Conservation (phyloP, 2,797 vertebrate species). For the Serranus cabrilla region DNA sequence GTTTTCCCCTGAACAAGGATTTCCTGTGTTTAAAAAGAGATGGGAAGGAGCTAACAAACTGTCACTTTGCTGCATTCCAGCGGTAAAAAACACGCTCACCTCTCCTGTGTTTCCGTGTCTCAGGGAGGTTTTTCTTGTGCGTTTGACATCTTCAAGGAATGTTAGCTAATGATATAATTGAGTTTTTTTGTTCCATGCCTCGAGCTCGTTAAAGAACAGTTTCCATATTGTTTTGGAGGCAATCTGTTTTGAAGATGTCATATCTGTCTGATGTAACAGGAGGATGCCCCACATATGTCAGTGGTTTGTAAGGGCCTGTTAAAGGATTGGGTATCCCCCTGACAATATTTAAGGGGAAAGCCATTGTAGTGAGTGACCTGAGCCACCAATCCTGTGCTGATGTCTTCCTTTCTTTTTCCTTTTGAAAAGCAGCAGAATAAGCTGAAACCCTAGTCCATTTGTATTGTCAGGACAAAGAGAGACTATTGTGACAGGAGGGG, state of each 20-base stretch:
- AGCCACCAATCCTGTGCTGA: conserved; percentile 82
- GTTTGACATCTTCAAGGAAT: conserved; percentile 28
- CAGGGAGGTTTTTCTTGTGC: conserved; percentile 15
- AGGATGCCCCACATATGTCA: conserved; percentile 65
- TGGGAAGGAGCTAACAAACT: conserved; percentile 39
- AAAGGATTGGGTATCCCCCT: conserved; percentile 60
- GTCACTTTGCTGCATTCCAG: conserved; percentile 54
- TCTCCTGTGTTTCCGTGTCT: conserved; percentile 36
- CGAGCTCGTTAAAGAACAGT: not conserved
- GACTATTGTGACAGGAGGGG: conserved; percentile 76
- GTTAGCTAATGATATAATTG: conserved; percentile 6
- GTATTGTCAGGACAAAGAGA: conserved; percentile 85
- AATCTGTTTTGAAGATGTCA: conserved; percentile 27
- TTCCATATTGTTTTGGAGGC: not conserved
- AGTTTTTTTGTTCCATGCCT: conserved; percentile 17
- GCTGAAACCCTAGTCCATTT: conserved; percentile 88
- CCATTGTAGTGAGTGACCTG: conserved; percentile 75
- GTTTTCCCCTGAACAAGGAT: conserved; percentile 54
- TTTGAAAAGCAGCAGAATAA: conserved; percentile 88
- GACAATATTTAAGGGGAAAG: conserved; percentile 71
- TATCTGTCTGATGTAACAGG: conserved; percentile 45
- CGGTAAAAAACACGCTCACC: conserved; percentile 30
- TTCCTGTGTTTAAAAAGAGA: conserved; percentile 72
- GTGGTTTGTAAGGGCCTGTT: conserved; percentile 43
- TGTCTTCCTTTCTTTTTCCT: conserved; percentile 85